Base-by-base conservation (phyloP, 1,140 invertebrate genomes). In the Drosophila orosa region DNA sequence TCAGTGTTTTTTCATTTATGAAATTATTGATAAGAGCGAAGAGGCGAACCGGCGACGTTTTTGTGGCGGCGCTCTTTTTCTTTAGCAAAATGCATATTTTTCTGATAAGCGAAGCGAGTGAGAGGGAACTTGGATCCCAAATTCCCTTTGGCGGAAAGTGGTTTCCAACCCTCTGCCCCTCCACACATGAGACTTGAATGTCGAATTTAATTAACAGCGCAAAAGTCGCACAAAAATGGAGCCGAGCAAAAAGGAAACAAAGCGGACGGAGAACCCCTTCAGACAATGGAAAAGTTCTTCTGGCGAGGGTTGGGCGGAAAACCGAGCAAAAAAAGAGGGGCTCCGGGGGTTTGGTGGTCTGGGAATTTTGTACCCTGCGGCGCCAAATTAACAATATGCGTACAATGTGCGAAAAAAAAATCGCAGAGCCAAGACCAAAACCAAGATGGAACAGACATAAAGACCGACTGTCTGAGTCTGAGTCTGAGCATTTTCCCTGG, bases 161-260 rank as follows among this genome's bases (percentile, higher is more conserved):
- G 55, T 61, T 77, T 47, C 29, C 31, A 15, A 25, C 45, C 44
- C 24, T 10, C n/a, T 25, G 24, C 13, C 33, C 13, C 40, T 17
- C 10, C 31, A 44, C 62, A 55, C 65, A 69, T 55, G 60, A 45
- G 57, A 63, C 58, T 47, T 56, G 54, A 45, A 54, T 89, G 83
- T 87, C 76, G 84, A 89, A 87, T 87, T 87, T 87, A 87, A 87
- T 87, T 87, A 87, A 87, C 79, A 87, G 83, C 54, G 74, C 73
- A 83, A 79, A 83, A 83, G 72, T 89, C 72, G 75, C 66, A 48
- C 48, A 75, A 68, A 76, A 79, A 87, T 56, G 63, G 77, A 62
- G 40, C 62, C 65, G 31, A 39, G 27, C 66, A 40, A 69, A 57
- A 78, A 63, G 56, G 52, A 55, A 68, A 63, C 57, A 79, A 67